Evolutionary conservation across 2,113 vertebrate species (phyloP), one percentile per base, ranked within the genome.

Genomic region (Scomber colias): DNA sequence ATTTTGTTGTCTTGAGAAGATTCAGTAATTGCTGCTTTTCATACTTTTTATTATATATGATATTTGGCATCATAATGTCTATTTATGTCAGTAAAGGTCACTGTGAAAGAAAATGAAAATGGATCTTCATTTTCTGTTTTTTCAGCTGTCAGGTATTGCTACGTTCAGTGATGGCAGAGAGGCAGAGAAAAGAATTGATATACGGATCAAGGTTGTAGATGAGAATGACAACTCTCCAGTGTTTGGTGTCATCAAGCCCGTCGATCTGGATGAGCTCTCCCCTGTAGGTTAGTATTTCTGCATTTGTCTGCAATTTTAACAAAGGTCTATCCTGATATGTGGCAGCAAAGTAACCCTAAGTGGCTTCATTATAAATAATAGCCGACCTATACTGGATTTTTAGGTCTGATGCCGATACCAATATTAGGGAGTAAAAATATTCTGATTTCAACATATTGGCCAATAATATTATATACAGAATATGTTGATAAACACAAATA

Each of bases 171-270:
- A 94, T 67, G 89, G 85, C 2, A 4, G 0, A 0, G 0, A 6
- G 0, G 93, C 87, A 45, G 94, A 95, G 63, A 69, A 57, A 11
- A 70, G 86, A 7, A 91, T 94, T 44, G 75, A 84, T 8, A 48
- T 95, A 31, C 71, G 50, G 16, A 75, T 95, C 71, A 88, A 89
- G 55, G 92, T 95, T 21, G 0, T 62, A 2, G 95, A 95, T 82
- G 40, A 89, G 30, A 95, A 95, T 31, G 94, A 95, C 82, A 94
- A 93, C 12, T 0, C 62, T 11, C 95, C 95, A 3, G 17, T 77
- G 12, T 95, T 95, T 79, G 35, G 21, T 1, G 0, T 0, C 1
- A 79, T 84, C 0, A 0, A 3, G 0, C 1, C 53, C 0, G 90
- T 51, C 14, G 0, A 0, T 1, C 81, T 95, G 48, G 0, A 63